Percentiles rank a stretch among this genome's conserved stretches.
Conservation (phyloP, 2,888 invertebrate species). For the Dolichopus griseipennis region DNA sequence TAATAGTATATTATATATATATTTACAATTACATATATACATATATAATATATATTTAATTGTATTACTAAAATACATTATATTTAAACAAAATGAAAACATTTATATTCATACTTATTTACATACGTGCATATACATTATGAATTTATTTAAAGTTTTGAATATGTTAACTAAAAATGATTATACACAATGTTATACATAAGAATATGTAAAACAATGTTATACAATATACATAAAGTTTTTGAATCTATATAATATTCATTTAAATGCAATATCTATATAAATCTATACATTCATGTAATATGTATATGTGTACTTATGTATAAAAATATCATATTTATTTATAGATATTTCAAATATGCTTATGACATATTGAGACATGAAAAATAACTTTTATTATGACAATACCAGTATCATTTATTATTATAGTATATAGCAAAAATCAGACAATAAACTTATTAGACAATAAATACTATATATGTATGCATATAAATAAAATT, state of each 20-base stretch:
- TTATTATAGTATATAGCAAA: neutral
- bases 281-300: neutral
- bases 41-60: too few relatives aligned
- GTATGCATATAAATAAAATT: neutral
- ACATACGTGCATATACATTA: too few relatives aligned
- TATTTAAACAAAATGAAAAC: too few relatives aligned
- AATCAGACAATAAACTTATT: neutral
- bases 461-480: neutral
- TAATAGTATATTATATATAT: too few relatives aligned
- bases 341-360: neutral
- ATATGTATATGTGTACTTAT: neutral
- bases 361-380: neutral
- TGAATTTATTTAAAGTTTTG: neutral
- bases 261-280: neutral
- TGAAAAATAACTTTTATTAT: neutral
- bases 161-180: neutral
- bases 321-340: neutral
- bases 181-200: neutral
- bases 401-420: neutral
- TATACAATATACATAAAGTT: too few relatives aligned
- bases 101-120: too few relatives aligned
- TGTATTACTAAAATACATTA: too few relatives aligned
- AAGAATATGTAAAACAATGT: too few relatives aligned
- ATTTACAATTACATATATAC: neutral
- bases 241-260: too few relatives aligned